These are phyloP conservation scores for Thelaira solivaga DNA, from an alignment of 2,888 invertebrate species.

Conservation along the genomic window DNA sequence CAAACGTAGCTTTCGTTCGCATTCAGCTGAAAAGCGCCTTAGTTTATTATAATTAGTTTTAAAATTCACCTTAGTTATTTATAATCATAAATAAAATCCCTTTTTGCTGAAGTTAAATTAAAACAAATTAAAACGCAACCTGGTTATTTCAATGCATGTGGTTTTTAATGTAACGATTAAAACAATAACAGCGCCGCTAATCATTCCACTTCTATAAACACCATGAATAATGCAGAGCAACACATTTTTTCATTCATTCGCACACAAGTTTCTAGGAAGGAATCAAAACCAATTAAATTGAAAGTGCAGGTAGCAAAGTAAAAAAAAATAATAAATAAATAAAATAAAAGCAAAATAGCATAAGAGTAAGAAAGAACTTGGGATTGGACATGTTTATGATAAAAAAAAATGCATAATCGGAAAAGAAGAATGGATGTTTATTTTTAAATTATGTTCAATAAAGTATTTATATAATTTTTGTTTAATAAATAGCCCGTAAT, in stretches of 20 bases:
- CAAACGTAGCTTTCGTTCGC: too few species aligned
- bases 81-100: neutral
- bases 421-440: conserved; percentile 10
- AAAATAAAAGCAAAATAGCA: too few species aligned
- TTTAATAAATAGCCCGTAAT: too few species aligned
- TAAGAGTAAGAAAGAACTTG: too few species aligned
- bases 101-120: conserved; percentile 13
- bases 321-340: conserved; percentile 29
- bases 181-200: neutral
- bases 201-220: conserved; percentile 20
- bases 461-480: conserved; percentile 21
- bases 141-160: neutral
- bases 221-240: conserved; percentile 20
- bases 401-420: neutral
- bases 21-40: too few species aligned
- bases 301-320: conserved; percentile 17
- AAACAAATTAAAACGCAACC: neutral
- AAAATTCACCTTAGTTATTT: too few species aligned
- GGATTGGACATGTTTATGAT: conserved; percentile 42
- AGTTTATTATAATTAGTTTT: too few species aligned
- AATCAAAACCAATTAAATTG: conserved; percentile 20
- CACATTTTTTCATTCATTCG: neutral
- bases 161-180: neutral
- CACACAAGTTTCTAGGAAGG: conserved; percentile 11
- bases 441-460: conserved; percentile 12